Evolutionary conservation across 30 jellyfish, hydroid and myxozoan species (phyloP), one percentile per base, ranked within the genome.

Genomic region (Pelagia noctiluca): DNA sequence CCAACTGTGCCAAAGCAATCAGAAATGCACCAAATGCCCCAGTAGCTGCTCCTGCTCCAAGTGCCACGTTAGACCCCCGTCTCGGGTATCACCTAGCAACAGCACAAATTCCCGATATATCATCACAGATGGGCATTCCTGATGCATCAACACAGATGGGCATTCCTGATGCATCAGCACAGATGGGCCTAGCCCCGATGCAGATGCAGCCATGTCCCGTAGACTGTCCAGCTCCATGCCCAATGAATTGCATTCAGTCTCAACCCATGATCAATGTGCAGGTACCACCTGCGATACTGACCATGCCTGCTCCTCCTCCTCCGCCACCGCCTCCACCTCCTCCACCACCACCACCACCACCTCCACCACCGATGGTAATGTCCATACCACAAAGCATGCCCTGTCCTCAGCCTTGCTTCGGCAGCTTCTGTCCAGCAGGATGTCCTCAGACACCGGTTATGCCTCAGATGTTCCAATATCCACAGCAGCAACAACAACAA

Each of bases 31-130:
- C 93, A 7, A 47, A 82, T 2, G 95, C 97, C 0, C 96, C 96
- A 25, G 96, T 97, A 18, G 87, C 98, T 1, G 93, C 92, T 34
- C 93, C 98, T 1, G 85, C 91, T 25, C 98, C 98, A 4, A 35
- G 89, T 28, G 68, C 84, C 7, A 28, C 66, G n/a, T 71, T 96
- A 2, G 97, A 93, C 70, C 97, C 93, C 38, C 86, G 98, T 21
- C 70, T 93, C 21, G 96, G 96, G 10, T 94, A 95, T 80, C 96
- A 94, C 50, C 92, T 97, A 16, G 93, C 90, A 35, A 78, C 94
- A 79, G 97, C 97, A 1, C 86, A 63, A 35, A 85, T 97, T 8
- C 97, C 99, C 4, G 78, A 91, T 57, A 91, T 89, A 2, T 69
- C 79, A 35, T 66, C 54, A 30, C 71, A 88, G 30, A 66, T 78